Evolutionary conservation across 2,113 vertebrate species (phyloP).

Genomic region (Galeopterus variegatus): DNA sequence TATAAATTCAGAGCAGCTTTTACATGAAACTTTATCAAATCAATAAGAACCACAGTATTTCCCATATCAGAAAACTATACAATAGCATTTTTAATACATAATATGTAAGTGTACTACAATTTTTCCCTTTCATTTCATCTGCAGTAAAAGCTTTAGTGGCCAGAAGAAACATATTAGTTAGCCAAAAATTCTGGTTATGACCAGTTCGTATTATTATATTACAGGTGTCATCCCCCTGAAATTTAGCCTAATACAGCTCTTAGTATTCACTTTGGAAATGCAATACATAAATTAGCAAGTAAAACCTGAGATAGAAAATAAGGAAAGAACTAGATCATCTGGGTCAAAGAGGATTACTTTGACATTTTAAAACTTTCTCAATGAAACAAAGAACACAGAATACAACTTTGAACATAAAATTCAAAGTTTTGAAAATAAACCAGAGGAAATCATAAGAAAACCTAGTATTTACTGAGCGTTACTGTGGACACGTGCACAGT

Average conservation of each 20-base stretch:
- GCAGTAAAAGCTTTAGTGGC: background rate
- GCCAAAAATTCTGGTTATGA: constrained; percentile 7
- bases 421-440: constrained; percentile 65
- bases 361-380: constrained; percentile 62
- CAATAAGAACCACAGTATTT: background rate
- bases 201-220: background rate
- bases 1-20: constrained; percentile 40
- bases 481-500: background rate
- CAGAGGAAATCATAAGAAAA: constrained; percentile 21
- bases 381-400: constrained; percentile 62
- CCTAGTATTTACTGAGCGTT: background rate
- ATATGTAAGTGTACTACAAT: background rate
- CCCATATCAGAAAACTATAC: background rate
- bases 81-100: background rate
- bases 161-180: background rate
- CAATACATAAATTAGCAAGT: constrained; percentile 2
- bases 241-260: constrained; percentile 2
- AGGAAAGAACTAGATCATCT: background rate
- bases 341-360: background rate
- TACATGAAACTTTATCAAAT: constrained; percentile 35
- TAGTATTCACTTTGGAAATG: constrained; percentile 16
- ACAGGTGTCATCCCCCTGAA: background rate
- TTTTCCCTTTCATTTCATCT: constrained; percentile 32
- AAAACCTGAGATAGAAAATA: constrained; percentile 41
- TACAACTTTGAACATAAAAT: constrained; percentile 62